These are phyloP conservation scores for Cynopterus sphinx DNA, from an alignment of 2,797 vertebrate species.

Conservation along the genomic window DNA sequence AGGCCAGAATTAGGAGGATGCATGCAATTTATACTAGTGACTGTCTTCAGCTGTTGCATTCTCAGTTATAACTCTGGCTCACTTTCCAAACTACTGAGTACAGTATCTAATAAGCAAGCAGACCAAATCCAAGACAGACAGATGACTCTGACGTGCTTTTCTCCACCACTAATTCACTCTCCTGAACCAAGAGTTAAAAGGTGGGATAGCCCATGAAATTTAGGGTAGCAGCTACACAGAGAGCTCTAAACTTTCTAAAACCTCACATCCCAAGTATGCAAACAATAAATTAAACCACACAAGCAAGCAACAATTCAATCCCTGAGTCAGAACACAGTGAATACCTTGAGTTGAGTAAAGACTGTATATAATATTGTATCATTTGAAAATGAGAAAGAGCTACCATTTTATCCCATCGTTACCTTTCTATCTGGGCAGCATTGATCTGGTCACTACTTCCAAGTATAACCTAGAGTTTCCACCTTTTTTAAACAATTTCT, in stretches of 20 bases:
- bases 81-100: slow-evolving; percentile 6
- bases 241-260: background rate
- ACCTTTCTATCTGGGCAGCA: background rate
- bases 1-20: background rate
- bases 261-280: background rate
- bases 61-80: background rate
- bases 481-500: background rate
- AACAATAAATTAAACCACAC: background rate
- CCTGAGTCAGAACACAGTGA: background rate
- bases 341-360: background rate
- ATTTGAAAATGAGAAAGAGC: background rate
- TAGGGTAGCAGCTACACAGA: background rate
- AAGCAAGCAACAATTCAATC: background rate
- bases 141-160: background rate
- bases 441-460: background rate
- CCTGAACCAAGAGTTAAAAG: background rate
- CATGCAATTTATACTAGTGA: background rate
- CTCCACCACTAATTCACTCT: background rate
- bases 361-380: background rate
- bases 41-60: background rate
- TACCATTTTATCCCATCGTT: background rate
- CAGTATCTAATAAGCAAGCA: background rate
- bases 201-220: background rate
- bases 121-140: background rate
- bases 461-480: background rate